A percentile compares a stretch with the other conserved stretches of the same genome.
phyloP scores from a whole-genome alignment of 2,113 vertebrate genomes.

The Tretioscincus oriximinensis region DNA sequence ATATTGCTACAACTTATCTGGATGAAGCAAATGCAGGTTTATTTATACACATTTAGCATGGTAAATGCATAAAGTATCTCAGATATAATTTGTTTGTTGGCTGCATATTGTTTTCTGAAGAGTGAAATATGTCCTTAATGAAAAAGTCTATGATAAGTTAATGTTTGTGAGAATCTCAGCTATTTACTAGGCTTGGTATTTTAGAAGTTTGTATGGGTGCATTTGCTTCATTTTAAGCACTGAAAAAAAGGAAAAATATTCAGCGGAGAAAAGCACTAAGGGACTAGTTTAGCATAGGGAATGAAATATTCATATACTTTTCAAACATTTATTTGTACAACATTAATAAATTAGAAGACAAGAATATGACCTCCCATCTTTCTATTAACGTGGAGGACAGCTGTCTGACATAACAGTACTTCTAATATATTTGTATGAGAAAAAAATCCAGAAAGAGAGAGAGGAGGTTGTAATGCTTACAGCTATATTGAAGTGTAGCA shows the following conservation, averaged over 20 bases:
- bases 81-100: background rate
- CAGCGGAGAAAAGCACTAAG: conserved; percentile 50
- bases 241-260: conserved; percentile 37
- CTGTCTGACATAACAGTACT: conserved; percentile 17
- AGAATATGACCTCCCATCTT: conserved; percentile 53
- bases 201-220: background rate
- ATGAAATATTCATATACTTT: conserved; percentile 60
- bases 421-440: conserved; percentile 8
- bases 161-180: background rate
- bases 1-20: too few species aligned
- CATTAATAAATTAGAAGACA: conserved; percentile 57
- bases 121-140: background rate
- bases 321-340: conserved; percentile 67
- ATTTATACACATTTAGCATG: too few species aligned
- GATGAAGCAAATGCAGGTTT: too few species aligned
- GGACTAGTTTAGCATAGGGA: conserved; percentile 32
- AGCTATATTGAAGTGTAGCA: background rate
- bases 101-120: background rate
- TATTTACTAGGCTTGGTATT: background rate
- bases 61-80: too few species aligned
- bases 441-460: background rate
- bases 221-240: background rate
- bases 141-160: background rate
- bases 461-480: background rate
- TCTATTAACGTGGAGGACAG: conserved; percentile 28